phyloP scores from a whole-genome alignment of 2,113 vertebrate species.

The Psilopogon haemacephalus region DNA sequence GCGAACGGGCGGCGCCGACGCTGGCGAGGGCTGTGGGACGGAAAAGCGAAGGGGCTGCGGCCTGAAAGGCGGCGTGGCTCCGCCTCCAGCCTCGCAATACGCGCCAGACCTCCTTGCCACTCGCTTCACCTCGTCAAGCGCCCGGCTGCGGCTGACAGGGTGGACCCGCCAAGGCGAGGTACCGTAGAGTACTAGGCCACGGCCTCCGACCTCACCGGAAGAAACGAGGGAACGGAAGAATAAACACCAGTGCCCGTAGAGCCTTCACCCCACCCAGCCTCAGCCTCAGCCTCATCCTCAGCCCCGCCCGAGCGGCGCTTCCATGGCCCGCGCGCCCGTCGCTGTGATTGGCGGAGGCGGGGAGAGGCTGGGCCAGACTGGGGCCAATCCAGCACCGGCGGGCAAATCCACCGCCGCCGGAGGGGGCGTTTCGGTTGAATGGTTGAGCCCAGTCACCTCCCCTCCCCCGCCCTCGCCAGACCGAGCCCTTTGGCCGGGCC shows the following conservation, averaged over 20 bases:
- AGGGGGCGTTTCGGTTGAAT: background rate
- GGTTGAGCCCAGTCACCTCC: background rate
- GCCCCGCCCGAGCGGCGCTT: background rate
- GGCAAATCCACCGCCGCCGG: background rate
- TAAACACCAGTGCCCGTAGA: too few relatives aligned
- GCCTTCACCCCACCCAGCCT: background rate
- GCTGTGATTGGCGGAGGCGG: background rate
- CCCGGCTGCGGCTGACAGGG: background rate
- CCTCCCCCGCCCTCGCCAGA: background rate
- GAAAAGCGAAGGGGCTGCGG: background rate
- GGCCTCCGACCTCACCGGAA: background rate
- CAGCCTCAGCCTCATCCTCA: background rate
- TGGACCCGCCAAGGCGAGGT: background rate
- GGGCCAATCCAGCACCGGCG: background rate
- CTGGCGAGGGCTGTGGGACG: background rate
- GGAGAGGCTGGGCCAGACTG: rapidly evolving
- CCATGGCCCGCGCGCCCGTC: background rate
- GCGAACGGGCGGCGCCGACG: background rate
- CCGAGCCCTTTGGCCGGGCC: conserved; percentile 20
- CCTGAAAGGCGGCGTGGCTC: background rate
- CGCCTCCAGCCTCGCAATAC: background rate
- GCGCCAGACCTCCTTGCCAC: too few relatives aligned
- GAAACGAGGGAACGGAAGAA: background rate
- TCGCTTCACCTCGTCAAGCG: background rate
- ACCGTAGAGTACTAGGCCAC: background rate